Evolutionary conservation across 2,797 vertebrate species (phyloP).

Genomic region (Ibycter americanus): DNA sequence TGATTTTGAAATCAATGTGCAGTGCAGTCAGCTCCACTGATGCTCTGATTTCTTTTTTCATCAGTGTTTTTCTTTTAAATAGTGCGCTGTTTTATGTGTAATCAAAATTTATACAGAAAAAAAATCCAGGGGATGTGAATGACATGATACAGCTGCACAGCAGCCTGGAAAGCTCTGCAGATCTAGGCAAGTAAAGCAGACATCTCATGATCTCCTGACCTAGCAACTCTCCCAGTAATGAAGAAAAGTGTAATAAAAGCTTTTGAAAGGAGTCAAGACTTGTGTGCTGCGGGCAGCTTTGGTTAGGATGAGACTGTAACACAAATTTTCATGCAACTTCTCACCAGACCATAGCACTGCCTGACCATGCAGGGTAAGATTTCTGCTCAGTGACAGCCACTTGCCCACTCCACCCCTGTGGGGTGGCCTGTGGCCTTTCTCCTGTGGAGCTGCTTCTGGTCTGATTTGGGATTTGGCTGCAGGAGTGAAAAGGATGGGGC

Average conservation of each 20-base stretch:
- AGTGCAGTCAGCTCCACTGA: neutral
- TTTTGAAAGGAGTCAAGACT: neutral
- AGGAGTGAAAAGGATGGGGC: neutral
- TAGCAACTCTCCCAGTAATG: neutral
- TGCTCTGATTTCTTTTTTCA: neutral
- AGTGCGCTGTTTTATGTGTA: neutral
- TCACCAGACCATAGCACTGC: neutral
- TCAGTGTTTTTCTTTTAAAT: neutral
- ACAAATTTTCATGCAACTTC: neutral
- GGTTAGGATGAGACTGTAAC: neutral
- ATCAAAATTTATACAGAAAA: neutral
- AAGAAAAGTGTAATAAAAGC: neutral
- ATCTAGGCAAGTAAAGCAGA: neutral
- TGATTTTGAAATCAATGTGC: constrained; percentile 7
- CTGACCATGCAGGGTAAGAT: neutral
- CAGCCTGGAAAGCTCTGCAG: neutral
- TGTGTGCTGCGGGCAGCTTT: neutral
- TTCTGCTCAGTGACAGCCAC: neutral
- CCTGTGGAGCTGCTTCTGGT: neutral
- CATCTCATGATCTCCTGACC: neutral
- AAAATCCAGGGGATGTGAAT: neutral
- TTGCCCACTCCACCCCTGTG: neutral
- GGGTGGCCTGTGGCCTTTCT: neutral
- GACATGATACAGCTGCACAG: neutral
- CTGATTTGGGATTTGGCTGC: neutral